Conservation (phyloP, 2,888 invertebrate genomes). For the Eubasilissa splendida region DNA sequence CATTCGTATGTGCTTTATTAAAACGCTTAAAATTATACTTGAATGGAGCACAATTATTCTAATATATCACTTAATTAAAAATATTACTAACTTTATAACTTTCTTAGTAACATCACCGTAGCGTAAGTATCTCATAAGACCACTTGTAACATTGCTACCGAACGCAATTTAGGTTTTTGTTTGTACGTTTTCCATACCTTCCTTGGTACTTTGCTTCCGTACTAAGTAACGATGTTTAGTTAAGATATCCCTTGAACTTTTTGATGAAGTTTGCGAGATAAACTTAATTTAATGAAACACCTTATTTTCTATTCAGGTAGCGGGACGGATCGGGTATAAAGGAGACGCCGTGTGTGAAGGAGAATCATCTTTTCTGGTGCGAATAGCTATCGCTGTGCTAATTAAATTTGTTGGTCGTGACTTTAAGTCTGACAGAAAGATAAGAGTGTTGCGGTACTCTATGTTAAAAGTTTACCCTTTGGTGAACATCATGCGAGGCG, state of each 20-base stretch:
- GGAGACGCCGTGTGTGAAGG: conserved; percentile 14
- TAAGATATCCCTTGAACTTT: conserved; percentile 7
- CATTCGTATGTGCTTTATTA: no score
- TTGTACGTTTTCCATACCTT: no score
- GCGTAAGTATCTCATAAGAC: no score
- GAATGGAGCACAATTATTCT: no score
- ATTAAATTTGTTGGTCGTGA: conserved; percentile 32
- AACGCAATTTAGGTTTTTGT: no score
- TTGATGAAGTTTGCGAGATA: conserved; percentile 5
- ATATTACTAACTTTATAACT: no score
- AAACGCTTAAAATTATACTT: no score
- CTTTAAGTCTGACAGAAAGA: conserved; percentile 8
- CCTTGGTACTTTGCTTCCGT: no score
- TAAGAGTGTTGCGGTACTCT: conserved; percentile 12
- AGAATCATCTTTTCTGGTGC: conserved; percentile 18
- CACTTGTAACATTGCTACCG: no score
- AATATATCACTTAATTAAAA: no score
- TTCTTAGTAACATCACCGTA: no score
- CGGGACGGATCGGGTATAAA: not conserved
- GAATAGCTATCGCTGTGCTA: conserved; percentile 23
- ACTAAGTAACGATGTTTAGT: conserved; percentile 11
- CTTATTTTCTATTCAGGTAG: conserved; percentile 15
- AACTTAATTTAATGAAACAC: conserved; percentile 14
- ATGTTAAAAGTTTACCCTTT: conserved; percentile 16
- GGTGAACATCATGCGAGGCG: not conserved